A percentile compares a stretch with the other conserved stretches of the same genome.
These are phyloP conservation scores for Aratinga solstitialis DNA, from an alignment of 2,797 vertebrate genomes.

Conservation along the genomic window DNA sequence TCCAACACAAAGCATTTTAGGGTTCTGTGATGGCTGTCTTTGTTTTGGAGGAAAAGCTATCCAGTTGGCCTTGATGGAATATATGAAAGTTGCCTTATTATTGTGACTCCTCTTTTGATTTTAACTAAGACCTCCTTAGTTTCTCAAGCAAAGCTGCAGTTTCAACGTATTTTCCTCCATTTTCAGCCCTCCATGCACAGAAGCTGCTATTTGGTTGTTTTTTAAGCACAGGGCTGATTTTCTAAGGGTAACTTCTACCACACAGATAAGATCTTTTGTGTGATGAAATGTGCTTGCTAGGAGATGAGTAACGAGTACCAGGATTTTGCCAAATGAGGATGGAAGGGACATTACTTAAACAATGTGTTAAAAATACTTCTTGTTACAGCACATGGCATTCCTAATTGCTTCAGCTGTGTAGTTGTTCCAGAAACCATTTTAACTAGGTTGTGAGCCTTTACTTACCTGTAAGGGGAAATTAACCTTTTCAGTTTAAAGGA, in stretches of 20 bases:
- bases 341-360: not conserved
- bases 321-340: not conserved
- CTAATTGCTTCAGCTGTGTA: conserved; percentile 19
- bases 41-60: not conserved
- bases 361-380: not conserved
- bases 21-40: not conserved
- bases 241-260: not conserved
- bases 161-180: not conserved
- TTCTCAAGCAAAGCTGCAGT: not conserved
- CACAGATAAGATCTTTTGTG: conserved; percentile 17
- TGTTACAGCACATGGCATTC: not conserved
- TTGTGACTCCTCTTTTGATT: not conserved
- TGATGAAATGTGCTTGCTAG: not conserved
- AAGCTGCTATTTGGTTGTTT: not conserved
- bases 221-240: not conserved
- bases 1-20: not conserved
- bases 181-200: not conserved
- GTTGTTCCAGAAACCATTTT: conserved; percentile 6
- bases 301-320: not conserved
- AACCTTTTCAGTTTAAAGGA: not conserved
- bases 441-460: not conserved
- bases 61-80: not conserved
- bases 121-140: not conserved
- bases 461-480: conserved; percentile 13
- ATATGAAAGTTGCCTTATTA: not conserved